Conservation (phyloP, 2,797 vertebrate genomes). For the Anguilla megastoma region DNA sequence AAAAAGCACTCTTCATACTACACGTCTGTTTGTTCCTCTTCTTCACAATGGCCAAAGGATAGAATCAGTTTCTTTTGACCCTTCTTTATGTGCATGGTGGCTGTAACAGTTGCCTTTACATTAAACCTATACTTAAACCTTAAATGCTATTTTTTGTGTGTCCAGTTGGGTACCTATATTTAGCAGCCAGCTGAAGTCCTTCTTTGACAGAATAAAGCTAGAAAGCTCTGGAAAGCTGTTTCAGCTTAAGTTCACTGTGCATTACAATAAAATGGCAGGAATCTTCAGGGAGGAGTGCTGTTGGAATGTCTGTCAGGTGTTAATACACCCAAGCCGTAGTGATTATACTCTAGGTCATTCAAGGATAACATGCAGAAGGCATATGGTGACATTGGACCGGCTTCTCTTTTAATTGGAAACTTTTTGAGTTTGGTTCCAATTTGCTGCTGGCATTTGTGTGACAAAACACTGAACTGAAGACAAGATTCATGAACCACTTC, state of each 20-base stretch:
- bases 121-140: not conserved
- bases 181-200: not conserved
- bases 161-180: not conserved
- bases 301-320: not conserved
- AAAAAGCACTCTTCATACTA: not conserved
- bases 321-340: no score
- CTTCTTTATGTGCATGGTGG: not conserved
- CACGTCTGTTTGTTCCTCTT: not conserved
- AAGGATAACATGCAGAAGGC: not conserved
- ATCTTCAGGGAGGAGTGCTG: not conserved
- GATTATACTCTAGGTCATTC: not conserved
- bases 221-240: not conserved
- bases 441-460: not conserved
- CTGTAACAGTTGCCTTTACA: not conserved
- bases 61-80: not conserved
- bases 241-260: not conserved
- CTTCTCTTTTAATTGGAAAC: conserved; percentile 17
- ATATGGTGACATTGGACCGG: not conserved
- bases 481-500: not conserved
- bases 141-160: not conserved
- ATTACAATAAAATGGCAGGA: not conserved
- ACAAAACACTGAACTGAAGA: not conserved
- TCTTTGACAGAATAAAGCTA: not conserved
- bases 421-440: not conserved
- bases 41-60: not conserved